Conservation (phyloP, 53 echinoderm and acorn worm species). For the Paelopatides confundens region DNA sequence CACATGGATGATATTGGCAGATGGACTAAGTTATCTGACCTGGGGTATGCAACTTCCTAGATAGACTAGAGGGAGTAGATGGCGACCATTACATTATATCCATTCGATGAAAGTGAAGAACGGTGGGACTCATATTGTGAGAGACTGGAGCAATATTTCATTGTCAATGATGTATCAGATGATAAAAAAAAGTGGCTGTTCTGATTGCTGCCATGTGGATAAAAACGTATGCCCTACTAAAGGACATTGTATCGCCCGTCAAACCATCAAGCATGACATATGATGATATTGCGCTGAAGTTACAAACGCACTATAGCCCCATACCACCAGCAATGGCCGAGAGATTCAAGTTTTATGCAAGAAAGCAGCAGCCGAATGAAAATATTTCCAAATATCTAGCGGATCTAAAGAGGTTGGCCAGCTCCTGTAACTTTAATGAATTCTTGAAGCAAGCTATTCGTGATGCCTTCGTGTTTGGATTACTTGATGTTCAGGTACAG, state of each 20-base stretch:
- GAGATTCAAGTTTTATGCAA: background rate
- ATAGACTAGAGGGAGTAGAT: too few relatives aligned
- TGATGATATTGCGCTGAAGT: too few relatives aligned
- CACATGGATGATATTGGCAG: too few relatives aligned
- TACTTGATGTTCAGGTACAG: background rate
- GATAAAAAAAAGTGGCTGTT: background rate
- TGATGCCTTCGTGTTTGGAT: background rate
- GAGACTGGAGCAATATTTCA: slow-evolving; percentile 7
- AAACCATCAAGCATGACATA: background rate
- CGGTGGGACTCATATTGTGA: background rate
- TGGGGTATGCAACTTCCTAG: too few relatives aligned
- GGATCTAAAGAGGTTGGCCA: background rate
- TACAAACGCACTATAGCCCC: too few relatives aligned
- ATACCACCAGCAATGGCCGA: slow-evolving; percentile 8
- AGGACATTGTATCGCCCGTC: background rate
- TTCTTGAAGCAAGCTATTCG: too few relatives aligned
- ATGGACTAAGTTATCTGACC: too few relatives aligned
- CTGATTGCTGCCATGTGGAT: background rate
- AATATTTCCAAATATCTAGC: background rate
- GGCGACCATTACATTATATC: background rate
- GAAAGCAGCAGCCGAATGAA: background rate
- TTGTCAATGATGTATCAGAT: background rate
- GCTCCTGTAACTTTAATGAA: too few relatives aligned
- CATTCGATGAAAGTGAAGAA: background rate
- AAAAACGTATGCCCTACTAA: background rate